These are phyloP conservation scores for Epinephelus cyanopodus DNA, from an alignment of 2,113 vertebrate species.

Conservation along the genomic window DNA sequence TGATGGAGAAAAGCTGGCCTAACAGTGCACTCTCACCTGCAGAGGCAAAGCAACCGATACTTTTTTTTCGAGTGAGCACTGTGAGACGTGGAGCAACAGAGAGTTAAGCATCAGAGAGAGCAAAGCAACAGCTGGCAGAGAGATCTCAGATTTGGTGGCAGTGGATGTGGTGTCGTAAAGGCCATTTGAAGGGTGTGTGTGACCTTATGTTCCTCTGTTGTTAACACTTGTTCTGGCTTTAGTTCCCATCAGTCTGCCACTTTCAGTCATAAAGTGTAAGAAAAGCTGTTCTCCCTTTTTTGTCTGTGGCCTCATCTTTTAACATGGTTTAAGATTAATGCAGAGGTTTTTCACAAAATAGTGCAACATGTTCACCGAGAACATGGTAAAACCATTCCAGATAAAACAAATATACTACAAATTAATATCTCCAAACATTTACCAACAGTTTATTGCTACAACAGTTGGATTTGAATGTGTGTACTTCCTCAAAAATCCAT, in stretches of 20 bases:
- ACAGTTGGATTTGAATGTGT: conserved; percentile 2
- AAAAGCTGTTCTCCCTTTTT: not conserved
- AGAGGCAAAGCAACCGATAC: not conserved
- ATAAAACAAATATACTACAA: not conserved
- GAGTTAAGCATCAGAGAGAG: conserved; percentile 24
- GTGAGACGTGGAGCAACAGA: conserved; percentile 1
- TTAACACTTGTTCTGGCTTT: conserved; percentile 1
- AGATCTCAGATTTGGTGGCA: conserved; percentile 31
- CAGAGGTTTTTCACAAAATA: not conserved
- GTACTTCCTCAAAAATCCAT: not conserved
- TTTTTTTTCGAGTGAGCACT: conserved; percentile 13
- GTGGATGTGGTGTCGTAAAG: conserved; percentile 7
- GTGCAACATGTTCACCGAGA: not conserved
- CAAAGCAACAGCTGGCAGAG: conserved; percentile 30
- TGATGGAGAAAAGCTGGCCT: not conserved
- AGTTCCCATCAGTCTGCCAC: not conserved
- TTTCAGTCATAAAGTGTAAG: not conserved
- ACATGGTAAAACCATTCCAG: not conserved
- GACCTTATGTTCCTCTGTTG: conserved; percentile 21
- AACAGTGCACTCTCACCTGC: not conserved
- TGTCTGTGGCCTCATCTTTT: not conserved
- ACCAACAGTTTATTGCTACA: not conserved
- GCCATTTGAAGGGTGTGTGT: conserved; percentile 31
- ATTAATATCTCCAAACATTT: not conserved
- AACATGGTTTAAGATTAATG: not conserved